A percentile compares a stretch with the other conserved stretches of the same genome.
These are phyloP conservation scores for Pachycephus smyrnensis DNA, from an alignment of 2,888 invertebrate genomes.

Conservation along the genomic window DNA sequence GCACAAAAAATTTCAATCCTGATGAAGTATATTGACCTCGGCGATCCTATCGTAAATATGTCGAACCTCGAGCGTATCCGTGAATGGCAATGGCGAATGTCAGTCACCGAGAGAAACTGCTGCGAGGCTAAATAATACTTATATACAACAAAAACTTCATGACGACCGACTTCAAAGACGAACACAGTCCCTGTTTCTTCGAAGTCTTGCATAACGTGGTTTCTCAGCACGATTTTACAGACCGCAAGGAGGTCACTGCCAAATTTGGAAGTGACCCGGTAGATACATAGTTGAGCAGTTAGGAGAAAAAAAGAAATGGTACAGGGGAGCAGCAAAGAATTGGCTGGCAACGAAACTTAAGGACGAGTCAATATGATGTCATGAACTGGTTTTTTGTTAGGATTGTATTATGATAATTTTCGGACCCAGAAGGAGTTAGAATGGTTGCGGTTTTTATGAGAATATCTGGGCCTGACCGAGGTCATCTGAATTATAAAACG, in stretches of 20 bases:
- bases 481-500: conserved; percentile 13
- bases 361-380: not conserved
- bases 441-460: not conserved
- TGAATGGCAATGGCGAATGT: not conserved
- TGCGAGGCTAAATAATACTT: not conserved
- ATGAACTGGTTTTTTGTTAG: not conserved
- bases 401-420: not conserved
- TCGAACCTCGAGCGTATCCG: not conserved
- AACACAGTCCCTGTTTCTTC: not conserved
- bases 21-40: not conserved
- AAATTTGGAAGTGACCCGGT: conserved; percentile 4
- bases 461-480: conserved; percentile 1
- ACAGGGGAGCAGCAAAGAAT: not conserved
- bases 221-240: not conserved
- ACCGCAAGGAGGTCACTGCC: not conserved
- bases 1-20: not conserved
- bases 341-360: not conserved
- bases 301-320: not conserved
- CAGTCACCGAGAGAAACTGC: not conserved
- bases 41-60: not conserved
- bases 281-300: not conserved
- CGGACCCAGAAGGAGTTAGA: not conserved
- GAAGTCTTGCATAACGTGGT: not conserved
- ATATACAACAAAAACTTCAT: not conserved
- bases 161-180: not conserved